These are phyloP conservation scores for Centruroides vittatus DNA, from an alignment of 1,140 invertebrate genomes.

Conservation along the genomic window DNA sequence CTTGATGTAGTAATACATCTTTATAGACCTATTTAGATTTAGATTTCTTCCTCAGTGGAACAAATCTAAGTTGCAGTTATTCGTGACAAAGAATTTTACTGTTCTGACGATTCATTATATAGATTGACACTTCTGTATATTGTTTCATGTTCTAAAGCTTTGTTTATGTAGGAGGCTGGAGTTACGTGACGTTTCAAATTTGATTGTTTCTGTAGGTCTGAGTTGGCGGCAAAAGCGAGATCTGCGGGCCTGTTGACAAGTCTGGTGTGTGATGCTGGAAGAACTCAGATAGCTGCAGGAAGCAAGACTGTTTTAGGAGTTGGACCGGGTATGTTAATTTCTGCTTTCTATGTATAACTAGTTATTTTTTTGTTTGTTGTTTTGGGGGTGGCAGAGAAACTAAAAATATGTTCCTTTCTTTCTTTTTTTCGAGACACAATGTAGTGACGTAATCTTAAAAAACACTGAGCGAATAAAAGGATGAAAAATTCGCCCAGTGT, in stretches of 20 bases:
- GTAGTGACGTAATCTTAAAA: too few species aligned
- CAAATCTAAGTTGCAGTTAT: too few species aligned
- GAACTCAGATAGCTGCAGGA: slow-evolving; percentile 73
- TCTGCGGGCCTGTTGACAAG: slow-evolving; percentile 49
- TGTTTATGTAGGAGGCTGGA: not conserved
- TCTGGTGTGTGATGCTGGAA: slow-evolving; percentile 70
- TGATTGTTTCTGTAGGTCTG: slow-evolving; percentile 21
- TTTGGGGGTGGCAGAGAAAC: slow-evolving; percentile 35
- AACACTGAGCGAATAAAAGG: too few species aligned
- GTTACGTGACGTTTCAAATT: not conserved
- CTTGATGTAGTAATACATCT: too few species aligned
- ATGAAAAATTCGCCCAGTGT: too few species aligned
- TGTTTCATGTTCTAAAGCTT: not conserved
- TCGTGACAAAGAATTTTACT: too few species aligned
- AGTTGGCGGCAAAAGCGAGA: slow-evolving; percentile 49
- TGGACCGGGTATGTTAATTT: slow-evolving; percentile 41
- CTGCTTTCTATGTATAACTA: not conserved
- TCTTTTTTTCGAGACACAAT: too few species aligned
- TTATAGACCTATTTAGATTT: too few species aligned
- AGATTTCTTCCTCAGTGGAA: too few species aligned
- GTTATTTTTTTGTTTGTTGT: not conserved
- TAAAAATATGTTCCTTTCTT: not conserved
- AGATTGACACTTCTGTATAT: not conserved
- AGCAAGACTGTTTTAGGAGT: slow-evolving; percentile 76
- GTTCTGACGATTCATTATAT: too few species aligned